Evolutionary conservation across 2,888 invertebrate species (phyloP).

Genomic region (Bugula neritina): DNA sequence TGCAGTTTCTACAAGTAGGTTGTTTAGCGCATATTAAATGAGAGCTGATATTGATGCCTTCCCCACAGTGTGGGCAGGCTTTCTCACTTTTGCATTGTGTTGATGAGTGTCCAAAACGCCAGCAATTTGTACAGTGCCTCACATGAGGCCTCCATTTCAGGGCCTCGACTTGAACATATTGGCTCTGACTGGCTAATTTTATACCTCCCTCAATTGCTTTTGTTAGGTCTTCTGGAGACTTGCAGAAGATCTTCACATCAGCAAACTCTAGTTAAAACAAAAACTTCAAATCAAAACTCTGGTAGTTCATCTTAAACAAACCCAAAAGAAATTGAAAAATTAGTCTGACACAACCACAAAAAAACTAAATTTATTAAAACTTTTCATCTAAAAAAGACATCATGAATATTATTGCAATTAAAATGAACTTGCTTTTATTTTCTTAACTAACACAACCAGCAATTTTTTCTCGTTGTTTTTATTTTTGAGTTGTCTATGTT

Average conservation of each 20-base stretch:
- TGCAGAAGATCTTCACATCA: not conserved
- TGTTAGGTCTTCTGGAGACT: not conserved
- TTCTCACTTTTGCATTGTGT: slow-evolving; percentile 2
- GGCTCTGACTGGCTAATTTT: slow-evolving; percentile 15
- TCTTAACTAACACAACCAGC: too few species aligned
- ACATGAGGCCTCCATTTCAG: slow-evolving; percentile 18
- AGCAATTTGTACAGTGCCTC: slow-evolving; percentile 21
- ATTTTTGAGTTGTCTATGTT: too few species aligned
- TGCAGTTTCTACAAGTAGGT: not conserved
- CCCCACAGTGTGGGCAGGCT: slow-evolving; percentile 16
- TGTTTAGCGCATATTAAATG: slow-evolving; percentile 14
- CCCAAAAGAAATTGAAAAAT: too few species aligned
- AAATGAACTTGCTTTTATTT: too few species aligned
- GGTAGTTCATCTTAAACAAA: too few species aligned
- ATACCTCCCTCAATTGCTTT: slow-evolving; percentile 10
- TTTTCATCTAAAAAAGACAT: too few species aligned
- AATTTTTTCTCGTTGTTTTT: too few species aligned
- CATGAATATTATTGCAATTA: too few species aligned
- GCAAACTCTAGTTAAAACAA: too few species aligned
- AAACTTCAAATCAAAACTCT: too few species aligned
- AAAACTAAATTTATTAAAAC: too few species aligned
- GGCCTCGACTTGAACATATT: slow-evolving; percentile 3
- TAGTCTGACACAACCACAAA: too few species aligned
- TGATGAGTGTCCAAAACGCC: slow-evolving; percentile 3
- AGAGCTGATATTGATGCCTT: slow-evolving; percentile 10